A percentile compares a stretch with the other conserved stretches of the same genome.
Evolutionary conservation across 2,113 vertebrate genomes (phyloP).

Genomic region (Trinectes maculatus): DNA sequence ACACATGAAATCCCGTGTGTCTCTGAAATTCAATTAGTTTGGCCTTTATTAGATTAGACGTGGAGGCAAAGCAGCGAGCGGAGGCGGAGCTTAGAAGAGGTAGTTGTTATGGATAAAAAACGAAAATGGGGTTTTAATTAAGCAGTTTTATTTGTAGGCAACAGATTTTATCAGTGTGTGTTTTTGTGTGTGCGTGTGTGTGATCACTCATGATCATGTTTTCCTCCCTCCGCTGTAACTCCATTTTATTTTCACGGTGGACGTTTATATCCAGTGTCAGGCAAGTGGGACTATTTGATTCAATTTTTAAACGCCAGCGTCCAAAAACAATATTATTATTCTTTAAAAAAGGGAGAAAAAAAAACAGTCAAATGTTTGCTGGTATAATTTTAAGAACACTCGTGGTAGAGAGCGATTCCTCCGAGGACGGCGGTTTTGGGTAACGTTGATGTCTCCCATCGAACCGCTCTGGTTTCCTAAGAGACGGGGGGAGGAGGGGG

Average conservation of each 20-base stretch:
- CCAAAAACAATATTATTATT: too few relatives aligned
- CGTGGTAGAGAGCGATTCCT: neutral
- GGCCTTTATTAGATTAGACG: neutral
- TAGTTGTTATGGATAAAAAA: neutral
- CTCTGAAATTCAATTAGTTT: conserved; percentile 1
- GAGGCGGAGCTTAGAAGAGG: neutral
- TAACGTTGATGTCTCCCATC: conserved; percentile 10
- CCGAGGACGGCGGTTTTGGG: neutral
- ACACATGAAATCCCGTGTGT: conserved; percentile 13
- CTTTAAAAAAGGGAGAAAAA: too few relatives aligned
- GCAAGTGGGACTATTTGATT: too few relatives aligned
- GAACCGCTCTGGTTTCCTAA: too few relatives aligned
- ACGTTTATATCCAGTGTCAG: too few relatives aligned
- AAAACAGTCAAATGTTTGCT: neutral
- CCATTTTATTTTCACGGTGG: too few relatives aligned
- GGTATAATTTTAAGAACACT: neutral
- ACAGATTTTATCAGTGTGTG: too few relatives aligned
- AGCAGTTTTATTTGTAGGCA: neutral
- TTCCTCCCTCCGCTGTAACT: too few relatives aligned
- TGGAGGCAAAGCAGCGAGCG: neutral
- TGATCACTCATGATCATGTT: too few relatives aligned
- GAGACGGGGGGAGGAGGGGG: neutral
- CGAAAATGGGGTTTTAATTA: neutral
- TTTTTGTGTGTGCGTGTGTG: too few relatives aligned
- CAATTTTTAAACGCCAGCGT: too few relatives aligned